Base-by-base conservation (phyloP, 1,140 invertebrate species). In the Drosophila kepulauana region DNA sequence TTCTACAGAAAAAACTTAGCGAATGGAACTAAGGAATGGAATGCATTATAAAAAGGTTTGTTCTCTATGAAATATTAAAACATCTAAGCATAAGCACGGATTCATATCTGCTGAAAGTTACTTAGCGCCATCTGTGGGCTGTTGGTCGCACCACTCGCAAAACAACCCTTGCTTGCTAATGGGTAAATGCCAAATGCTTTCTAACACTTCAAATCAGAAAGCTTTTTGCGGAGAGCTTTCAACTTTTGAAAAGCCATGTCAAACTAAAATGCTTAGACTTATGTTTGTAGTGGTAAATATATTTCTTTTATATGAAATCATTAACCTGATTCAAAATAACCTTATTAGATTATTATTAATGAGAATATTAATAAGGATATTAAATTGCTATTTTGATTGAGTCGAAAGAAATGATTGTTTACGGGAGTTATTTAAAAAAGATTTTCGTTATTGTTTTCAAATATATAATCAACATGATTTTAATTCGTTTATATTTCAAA, bases 171-270 rank as follows among this genome's bases (percentile, higher is more conserved):
- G 25, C 33, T 33, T 46, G 10, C 25, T 49, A 61, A 46, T 51
- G 45, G 66, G 16, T 68, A 64, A 4, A 15, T 35, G 49, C 45
- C 66, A 54, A 80, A 87, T 51, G 80, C 78, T 81, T 88, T 88
- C 85, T 89, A 89, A 88, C 63, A 78, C 84, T 81, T 89, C 85
- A 81, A 88, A 88, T 81, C 57, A 66, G 45, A 87, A 87, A 79
- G 86, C 82, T 86, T 65, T 25, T 54, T 20, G 10, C 49, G 20
- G 48, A 52, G 38, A 65, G 62, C 62, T 65, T 65, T 65, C 1
- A 52, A 64, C 49, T 43, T 45, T 52, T 28, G 61, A 78, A 73
- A 70, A 16, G 30, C 6, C 8, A 57, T 3, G 15, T 56, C 13
- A 35, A 56, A 16, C 28, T 30, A 13, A 16, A n/a, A 6, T 56